phyloP scores from a whole-genome alignment of 2,888 invertebrate genomes.

The Protophormia terraenovae region DNA sequence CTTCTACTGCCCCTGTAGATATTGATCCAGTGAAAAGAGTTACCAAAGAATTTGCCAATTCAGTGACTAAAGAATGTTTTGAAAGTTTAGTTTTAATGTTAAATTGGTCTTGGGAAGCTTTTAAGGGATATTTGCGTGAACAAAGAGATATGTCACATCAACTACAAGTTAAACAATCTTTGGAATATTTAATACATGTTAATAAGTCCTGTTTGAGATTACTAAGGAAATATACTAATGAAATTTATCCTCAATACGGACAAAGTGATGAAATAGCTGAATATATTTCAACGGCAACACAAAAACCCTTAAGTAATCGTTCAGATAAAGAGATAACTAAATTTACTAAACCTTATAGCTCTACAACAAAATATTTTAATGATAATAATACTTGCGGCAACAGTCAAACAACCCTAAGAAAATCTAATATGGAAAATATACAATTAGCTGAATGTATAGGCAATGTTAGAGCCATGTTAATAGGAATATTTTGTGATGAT shows the following conservation, averaged over 20 bases:
- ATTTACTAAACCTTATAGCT: constrained; percentile 31
- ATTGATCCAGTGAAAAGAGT: constrained; percentile 92
- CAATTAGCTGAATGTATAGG: constrained; percentile 92
- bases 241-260: constrained; percentile 92
- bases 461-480: constrained; percentile 90
- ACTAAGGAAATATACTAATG: constrained; percentile 92
- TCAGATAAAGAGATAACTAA: constrained; percentile 22
- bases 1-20: constrained; percentile 81
- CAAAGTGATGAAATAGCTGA: constrained; percentile 58
- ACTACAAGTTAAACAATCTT: constrained; percentile 85
- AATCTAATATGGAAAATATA: constrained; percentile 84
- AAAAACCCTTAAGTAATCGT: constrained; percentile 30
- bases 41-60: constrained; percentile 92
- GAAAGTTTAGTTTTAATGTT: constrained; percentile 91
- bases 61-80: constrained; percentile 93
- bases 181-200: constrained; percentile 93
- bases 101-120: constrained; percentile 96
- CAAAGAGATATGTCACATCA: constrained; percentile 80
- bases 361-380: constrained; percentile 56
- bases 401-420: constrained; percentile 71
- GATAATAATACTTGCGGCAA: constrained; percentile 34
- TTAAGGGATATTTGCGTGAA: constrained; percentile 88
- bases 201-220: constrained; percentile 91
- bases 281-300: constrained; percentile 54
- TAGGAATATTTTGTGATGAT: constrained; percentile 91